Evolutionary conservation across 2,113 vertebrate species (phyloP), one percentile per base, ranked within the genome.

Genomic region (Zosterops hypoxanthus): DNA sequence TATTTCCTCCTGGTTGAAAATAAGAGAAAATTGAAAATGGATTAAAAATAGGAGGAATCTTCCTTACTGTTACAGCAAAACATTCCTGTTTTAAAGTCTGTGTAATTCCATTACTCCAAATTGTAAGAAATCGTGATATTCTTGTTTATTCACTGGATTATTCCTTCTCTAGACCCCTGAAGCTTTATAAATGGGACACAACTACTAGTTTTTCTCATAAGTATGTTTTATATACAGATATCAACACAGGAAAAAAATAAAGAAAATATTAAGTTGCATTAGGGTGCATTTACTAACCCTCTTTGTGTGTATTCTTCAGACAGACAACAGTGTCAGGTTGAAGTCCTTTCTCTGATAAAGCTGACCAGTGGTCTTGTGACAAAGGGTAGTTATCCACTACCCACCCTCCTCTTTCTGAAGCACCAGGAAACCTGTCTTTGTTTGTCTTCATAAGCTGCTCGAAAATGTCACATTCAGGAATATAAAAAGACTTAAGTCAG

Each of bases 371-470:
- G 6, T 98, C 98, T 87, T n/a, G 31, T 50, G 91, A 96, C 33
- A 94, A 83, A 70, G 99, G 99, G 78, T 98, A 99, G 96, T 99
- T 99, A 95, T 99, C 99, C 60, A 99, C 92, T 64, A 99, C 97
- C 99, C 99, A 99, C 41, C 99, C 99, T 80, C 98, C 98, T 82
- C 92, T 97, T 77, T 92, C 79, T 31, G 98, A 91, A 60, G 96
- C 97, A 85, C 97, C 98, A 77, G 94, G 60, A 95, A 98, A 98
- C 41, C 97, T 97, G 29, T 96, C 72, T 87, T 82, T 91, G 95
- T 98, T 97, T 87, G 97, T 98, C 98, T 98, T 94, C 87, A 78
- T 68, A 41, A 98, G 59, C 97, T 98, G 96, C 88, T 90, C 77
- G 23, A 94, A 93, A 93, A 91, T 41, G 36, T 55, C 66, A 82